Evolutionary conservation across 2,888 invertebrate genomes (phyloP), one percentile per base, ranked within the genome.

Genomic region (Oligia latruncula): DNA sequence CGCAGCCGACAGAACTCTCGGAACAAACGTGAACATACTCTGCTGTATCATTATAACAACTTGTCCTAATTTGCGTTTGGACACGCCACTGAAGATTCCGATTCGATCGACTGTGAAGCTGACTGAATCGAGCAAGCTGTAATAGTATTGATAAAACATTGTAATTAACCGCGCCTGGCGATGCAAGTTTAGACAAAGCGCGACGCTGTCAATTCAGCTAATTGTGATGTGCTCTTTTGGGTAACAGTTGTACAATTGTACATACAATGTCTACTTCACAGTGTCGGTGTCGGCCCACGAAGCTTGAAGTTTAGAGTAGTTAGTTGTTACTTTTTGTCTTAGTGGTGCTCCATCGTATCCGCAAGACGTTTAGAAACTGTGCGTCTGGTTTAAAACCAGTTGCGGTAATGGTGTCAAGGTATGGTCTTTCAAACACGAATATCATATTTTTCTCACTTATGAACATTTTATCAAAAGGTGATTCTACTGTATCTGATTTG

Each of bases 351-450:
- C 72, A 71, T 85, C 87, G 85, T 87, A 29, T 85, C 75, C 85
- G 82, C 78, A 23, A 77, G 67, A 64, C 58, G 82, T 60, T 76
- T 82, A 88, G 78, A 86, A 81, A 87, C 81, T 75, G 52, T 43
- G 52, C 68, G 71, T 74, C 82, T 72, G 65, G 68, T 52, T 72
- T 40, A 20, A 73, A 86, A 86, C 88, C 82, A 86, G 85, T 85
- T 85, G 66, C 67, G 82, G 58, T 83, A 86, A 80, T 83, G 77
- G 80, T 86, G 85, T 86, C 85, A 85, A 86, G 85, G 86, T 80
- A 80, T 71, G 67, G 70, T 83, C 65, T 83, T 73, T 80, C 65
- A 55, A 86, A 83, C 67, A 83, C 67, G 60, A 67, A 70, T 75
- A 72, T 75, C 80, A 83, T 74, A 77, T 79, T 77, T 82, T 67